Conservation (phyloP, 2,888 invertebrate species). For the Falcaria lacertinaria region DNA sequence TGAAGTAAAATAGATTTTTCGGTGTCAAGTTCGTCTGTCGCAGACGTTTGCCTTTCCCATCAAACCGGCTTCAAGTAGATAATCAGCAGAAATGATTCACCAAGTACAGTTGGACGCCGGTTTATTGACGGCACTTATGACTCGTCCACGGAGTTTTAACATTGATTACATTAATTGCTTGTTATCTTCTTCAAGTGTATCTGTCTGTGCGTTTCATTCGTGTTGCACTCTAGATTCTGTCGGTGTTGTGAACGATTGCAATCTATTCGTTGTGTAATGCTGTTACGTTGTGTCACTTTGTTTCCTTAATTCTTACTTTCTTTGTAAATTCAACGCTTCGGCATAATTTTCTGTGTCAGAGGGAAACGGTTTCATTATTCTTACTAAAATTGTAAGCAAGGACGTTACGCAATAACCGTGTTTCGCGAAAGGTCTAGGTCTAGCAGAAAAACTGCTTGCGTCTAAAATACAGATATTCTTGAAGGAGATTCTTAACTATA, state of each 20-base stretch:
- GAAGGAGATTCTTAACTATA: no score
- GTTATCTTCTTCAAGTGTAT: constrained; percentile 38
- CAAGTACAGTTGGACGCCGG: constrained; percentile 26
- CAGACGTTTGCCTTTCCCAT: constrained; percentile 20
- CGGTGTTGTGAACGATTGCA: constrained; percentile 28
- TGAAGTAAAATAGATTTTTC: constrained; percentile 18
- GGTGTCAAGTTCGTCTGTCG: constrained; percentile 11
- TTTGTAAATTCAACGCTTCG: constrained; percentile 5
- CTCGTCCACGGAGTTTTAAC: constrained; percentile 36
- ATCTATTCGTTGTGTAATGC: constrained; percentile 38
- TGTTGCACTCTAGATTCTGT: constrained; percentile 28
- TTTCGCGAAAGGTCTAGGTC: neutral
- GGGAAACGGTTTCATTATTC: neutral
- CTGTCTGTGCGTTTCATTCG: constrained; percentile 35
- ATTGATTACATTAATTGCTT: constrained; percentile 52
- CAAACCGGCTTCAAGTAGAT: constrained; percentile 32
- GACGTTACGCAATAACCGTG: neutral
- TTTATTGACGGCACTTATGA: constrained; percentile 38
- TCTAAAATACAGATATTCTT: no score
- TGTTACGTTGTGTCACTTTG: constrained; percentile 24
- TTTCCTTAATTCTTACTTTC: constrained; percentile 28
- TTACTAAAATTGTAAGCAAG: neutral
- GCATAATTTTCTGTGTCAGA: neutral
- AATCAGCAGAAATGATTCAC: constrained; percentile 42
- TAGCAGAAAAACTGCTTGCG: neutral